Conservation (phyloP, 2,888 invertebrate genomes). For the Andrena hattorfiana region DNA sequence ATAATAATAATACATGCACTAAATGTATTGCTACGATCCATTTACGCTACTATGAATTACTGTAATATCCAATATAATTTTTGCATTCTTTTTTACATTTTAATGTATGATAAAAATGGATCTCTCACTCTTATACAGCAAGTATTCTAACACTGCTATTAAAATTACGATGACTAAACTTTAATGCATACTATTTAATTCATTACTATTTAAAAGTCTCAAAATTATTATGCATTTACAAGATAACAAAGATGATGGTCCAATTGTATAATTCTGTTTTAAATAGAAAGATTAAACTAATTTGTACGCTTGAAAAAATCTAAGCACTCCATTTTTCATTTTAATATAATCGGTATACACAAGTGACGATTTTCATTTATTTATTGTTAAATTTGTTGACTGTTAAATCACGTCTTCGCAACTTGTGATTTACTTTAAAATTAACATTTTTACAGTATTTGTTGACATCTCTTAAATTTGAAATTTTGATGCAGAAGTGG, state of each 20-base stretch:
- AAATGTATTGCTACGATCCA: constrained; percentile 21
- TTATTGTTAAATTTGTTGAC: constrained; percentile 11
- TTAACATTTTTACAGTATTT: constrained; percentile 15
- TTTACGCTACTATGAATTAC: constrained; percentile 37
- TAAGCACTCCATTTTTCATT: background rate
- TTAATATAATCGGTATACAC: background rate
- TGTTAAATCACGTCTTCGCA: background rate
- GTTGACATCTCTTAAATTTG: background rate
- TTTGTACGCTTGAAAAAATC: constrained; percentile 17
- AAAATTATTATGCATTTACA: constrained; percentile 22
- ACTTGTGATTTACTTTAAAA: background rate
- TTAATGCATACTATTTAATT: constrained; percentile 9
- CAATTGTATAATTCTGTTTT: constrained; percentile 8
- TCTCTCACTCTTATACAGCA: background rate
- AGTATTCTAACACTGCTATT: constrained; percentile 26
- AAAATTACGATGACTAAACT: constrained; percentile 8
- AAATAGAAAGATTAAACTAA: constrained; percentile 17
- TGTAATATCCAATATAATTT: constrained; percentile 38
- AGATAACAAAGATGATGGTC: constrained; percentile 1
- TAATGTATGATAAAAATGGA: constrained; percentile 40
- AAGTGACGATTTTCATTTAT: constrained; percentile 3
- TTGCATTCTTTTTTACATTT: constrained; percentile 47
- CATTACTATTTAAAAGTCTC: background rate
- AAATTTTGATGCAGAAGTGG: background rate
- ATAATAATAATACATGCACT: constrained; percentile 38